Conservation (phyloP, 1,140 invertebrate genomes). For the Mya arenaria region DNA sequence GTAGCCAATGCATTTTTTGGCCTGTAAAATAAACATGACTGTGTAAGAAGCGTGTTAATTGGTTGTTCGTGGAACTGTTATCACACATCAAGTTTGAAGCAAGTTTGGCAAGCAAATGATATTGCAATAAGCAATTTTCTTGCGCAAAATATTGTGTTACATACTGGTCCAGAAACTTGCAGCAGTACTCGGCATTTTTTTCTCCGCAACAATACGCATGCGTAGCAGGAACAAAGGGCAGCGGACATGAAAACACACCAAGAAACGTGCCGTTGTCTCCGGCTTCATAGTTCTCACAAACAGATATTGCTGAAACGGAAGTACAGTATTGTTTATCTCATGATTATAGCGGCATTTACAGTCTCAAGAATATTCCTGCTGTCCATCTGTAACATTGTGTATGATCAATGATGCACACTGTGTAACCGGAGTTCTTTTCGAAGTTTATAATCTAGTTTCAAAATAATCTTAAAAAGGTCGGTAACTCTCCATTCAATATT, state of each 20-base stretch:
- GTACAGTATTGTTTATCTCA: background rate
- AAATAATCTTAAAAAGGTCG: background rate
- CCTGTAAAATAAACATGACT: background rate
- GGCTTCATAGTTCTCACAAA: conserved; percentile 56
- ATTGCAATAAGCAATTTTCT: background rate
- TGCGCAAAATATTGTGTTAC: too few relatives aligned
- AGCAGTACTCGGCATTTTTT: conserved; percentile 49
- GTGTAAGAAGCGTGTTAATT: background rate
- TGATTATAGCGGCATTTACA: background rate
- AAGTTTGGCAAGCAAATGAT: background rate
- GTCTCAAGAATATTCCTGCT: background rate
- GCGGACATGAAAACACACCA: conserved; percentile 53
- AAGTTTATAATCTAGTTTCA: background rate
- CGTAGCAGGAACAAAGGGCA: conserved; percentile 55
- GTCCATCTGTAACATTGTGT: background rate
- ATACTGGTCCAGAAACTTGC: conserved; percentile 51
- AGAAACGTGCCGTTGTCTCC: conserved; percentile 53
- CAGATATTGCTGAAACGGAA: conserved; percentile 33
- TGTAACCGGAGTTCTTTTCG: background rate
- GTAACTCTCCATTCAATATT: background rate
- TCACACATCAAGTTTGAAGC: background rate
- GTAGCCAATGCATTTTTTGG: too few relatives aligned
- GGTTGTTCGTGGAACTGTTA: background rate
- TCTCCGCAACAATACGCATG: conserved; percentile 59
- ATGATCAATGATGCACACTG: background rate